Conservation (phyloP, 2,113 vertebrate species). For the Coturnix japonica region DNA sequence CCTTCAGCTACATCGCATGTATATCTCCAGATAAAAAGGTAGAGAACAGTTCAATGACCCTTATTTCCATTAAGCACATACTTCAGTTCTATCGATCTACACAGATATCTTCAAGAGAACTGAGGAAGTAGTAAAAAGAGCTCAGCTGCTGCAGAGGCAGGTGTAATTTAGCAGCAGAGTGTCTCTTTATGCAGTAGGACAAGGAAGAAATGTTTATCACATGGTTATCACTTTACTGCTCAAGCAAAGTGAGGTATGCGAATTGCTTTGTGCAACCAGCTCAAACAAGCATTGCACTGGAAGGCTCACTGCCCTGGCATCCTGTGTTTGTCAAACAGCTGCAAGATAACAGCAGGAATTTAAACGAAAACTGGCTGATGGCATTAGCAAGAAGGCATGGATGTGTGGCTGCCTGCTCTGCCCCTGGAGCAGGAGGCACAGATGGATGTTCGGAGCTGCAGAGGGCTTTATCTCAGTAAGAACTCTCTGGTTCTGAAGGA, state of each 20-base stretch:
- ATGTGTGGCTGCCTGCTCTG: neutral
- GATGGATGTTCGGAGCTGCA: constrained; percentile 6
- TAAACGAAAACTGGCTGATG: neutral
- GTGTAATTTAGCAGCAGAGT: neutral
- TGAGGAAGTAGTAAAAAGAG: neutral
- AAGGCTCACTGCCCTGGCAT: neutral
- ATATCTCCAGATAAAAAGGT: neutral
- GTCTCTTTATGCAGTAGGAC: neutral
- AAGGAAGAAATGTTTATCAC: neutral
- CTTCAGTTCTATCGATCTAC: neutral
- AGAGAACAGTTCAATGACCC: neutral
- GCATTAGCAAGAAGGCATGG: constrained; percentile 28
- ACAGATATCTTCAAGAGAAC: neutral
- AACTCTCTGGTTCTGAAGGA: neutral
- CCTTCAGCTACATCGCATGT: neutral
- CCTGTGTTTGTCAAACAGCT: neutral
- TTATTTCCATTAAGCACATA: neutral
- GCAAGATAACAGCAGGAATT: constrained; percentile 33
- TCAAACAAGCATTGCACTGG: neutral
- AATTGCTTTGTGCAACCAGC: neutral
- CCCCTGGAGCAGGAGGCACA: neutral
- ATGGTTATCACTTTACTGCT: neutral
- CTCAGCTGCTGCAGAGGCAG: neutral
- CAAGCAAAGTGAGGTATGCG: neutral
- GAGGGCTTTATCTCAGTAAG: constrained; percentile 32